These are phyloP conservation scores for Garrulus glandarius DNA, from an alignment of 2,797 vertebrate genomes.

Conservation along the genomic window DNA sequence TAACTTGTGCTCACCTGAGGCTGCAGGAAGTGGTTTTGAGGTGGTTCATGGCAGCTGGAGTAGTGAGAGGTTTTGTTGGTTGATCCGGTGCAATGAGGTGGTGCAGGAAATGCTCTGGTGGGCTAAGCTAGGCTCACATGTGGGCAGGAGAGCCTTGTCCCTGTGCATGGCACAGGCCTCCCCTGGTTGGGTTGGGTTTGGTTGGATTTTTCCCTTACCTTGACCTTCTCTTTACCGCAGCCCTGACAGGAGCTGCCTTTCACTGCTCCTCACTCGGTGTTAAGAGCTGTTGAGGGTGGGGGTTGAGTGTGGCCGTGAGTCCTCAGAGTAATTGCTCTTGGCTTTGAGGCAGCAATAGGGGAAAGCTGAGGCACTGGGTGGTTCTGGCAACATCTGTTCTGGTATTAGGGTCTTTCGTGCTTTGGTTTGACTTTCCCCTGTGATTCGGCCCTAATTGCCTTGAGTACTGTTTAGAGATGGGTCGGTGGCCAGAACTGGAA, in stretches of 20 bases:
- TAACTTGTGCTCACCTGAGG: not conserved
- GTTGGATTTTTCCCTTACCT: not conserved
- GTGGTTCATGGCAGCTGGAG: not conserved
- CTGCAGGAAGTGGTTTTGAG: not conserved
- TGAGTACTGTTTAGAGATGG: not conserved
- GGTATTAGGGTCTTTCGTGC: rapidly evolving
- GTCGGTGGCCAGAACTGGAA: not conserved
- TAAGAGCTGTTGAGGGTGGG: not conserved
- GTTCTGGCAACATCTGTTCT: not conserved
- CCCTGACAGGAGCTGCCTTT: not conserved
- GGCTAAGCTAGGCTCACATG: not conserved
- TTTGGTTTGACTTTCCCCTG: not conserved
- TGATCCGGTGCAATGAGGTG: rapidly evolving
- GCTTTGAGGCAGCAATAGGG: not conserved
- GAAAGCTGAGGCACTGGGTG: not conserved
- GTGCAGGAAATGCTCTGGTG: not conserved
- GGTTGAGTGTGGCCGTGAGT: rapidly evolving
- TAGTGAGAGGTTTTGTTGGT: not conserved
- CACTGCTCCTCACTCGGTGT: rapidly evolving
- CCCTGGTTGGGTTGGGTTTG: not conserved
- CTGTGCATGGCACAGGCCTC: not conserved
- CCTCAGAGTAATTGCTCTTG: rapidly evolving
- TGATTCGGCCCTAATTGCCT: not conserved
- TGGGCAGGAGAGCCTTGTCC: not conserved
- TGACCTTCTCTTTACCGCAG: not conserved